A percentile compares a stretch with the other conserved stretches of the same genome.
These are phyloP conservation scores for Luffia ferchaultella DNA, from an alignment of 2,888 invertebrate genomes.

Conservation along the genomic window DNA sequence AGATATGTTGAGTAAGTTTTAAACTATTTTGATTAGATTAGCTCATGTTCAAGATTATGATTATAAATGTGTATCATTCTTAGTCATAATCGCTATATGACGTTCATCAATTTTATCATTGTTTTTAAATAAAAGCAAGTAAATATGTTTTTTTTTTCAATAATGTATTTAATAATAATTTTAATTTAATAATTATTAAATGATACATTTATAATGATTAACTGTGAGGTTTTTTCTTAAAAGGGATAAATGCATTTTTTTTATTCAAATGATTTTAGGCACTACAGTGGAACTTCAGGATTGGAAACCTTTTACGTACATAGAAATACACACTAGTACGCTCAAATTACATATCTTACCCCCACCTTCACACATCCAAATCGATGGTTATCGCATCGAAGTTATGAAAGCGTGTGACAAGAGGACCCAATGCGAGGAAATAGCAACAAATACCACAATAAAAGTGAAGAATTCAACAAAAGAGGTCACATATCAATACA, in stretches of 20 bases:
- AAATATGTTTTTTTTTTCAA: too few species aligned
- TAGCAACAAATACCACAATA: slow-evolving; percentile 20
- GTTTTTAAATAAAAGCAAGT: too few species aligned
- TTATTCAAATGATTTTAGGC: slow-evolving; percentile 27
- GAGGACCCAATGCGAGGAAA: slow-evolving; percentile 19
- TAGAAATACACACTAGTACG: slow-evolving; percentile 37
- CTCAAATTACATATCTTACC: slow-evolving; percentile 45
- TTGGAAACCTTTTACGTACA: slow-evolving; percentile 54
- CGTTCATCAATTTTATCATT: too few species aligned
- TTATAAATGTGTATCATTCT: too few species aligned
- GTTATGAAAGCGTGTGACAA: slow-evolving; percentile 31
- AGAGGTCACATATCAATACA: slow-evolving; percentile 40
- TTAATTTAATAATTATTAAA: too few species aligned
- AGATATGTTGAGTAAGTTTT: slow-evolving; percentile 52
- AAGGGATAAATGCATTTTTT: too few species aligned
- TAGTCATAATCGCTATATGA: too few species aligned
- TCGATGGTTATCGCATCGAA: slow-evolving; percentile 32
- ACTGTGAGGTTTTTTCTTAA: too few species aligned
- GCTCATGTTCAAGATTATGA: background rate
- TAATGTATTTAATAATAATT: too few species aligned
- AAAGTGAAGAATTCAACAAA: slow-evolving; percentile 26
- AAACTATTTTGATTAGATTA: background rate
- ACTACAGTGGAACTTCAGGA: slow-evolving; percentile 31
- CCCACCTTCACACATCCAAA: slow-evolving; percentile 34
- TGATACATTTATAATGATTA: too few species aligned